A percentile compares a stretch with the other conserved stretches of the same genome.
phyloP scores from a whole-genome alignment of 2,888 invertebrate species.

The Leptopterna dolabrata region DNA sequence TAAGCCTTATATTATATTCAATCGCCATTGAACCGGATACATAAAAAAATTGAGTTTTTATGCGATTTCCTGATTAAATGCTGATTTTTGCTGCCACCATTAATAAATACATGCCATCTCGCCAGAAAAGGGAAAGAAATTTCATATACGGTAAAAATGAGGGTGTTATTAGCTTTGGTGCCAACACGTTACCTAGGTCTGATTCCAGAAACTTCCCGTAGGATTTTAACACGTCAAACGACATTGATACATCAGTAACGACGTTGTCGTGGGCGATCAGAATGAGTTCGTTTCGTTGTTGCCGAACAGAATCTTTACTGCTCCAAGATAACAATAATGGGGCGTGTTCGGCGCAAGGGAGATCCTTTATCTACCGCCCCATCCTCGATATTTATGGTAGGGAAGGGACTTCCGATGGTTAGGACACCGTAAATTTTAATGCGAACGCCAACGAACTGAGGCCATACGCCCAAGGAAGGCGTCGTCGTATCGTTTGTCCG shows the following conservation, averaged over 20 bases:
- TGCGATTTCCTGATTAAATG: no score
- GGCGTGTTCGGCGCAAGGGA: neutral
- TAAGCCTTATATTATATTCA: no score
- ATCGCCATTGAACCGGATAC: no score
- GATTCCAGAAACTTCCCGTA: no score
- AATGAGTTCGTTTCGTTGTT: neutral
- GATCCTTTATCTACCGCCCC: neutral
- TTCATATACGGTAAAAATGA: no score
- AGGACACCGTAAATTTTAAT: neutral
- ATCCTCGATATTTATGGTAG: neutral
- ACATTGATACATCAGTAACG: neutral
- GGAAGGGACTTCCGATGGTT: slow-evolving; percentile 2
- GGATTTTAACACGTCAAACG: neutral
- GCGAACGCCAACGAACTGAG: neutral
- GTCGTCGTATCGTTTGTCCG: neutral
- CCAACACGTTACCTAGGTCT: no score
- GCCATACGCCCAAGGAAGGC: neutral
- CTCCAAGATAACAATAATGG: neutral
- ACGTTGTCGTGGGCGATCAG: neutral
- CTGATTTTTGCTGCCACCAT: no score
- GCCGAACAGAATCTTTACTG: neutral
- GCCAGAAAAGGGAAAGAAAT: no score
- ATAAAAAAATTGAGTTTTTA: no score
- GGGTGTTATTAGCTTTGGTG: no score
- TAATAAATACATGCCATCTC: no score